Evolutionary conservation across 1,140 invertebrate species (phyloP).

Genomic region (Musca vetustissima): DNA sequence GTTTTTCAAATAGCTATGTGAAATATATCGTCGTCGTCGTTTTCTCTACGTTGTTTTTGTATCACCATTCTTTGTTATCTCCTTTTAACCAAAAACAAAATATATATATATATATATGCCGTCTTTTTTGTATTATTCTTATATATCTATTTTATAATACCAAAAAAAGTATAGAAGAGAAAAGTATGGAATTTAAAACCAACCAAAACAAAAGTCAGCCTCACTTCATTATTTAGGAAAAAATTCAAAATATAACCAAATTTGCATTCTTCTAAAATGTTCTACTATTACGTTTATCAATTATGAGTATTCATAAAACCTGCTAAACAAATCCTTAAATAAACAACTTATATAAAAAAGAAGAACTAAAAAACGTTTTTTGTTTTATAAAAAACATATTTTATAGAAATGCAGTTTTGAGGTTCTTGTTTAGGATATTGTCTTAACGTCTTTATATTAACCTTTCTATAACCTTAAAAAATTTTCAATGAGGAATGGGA

Average conservation of each 20-base stretch:
- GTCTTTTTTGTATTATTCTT: too few species aligned
- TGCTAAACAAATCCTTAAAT: conserved; percentile 18
- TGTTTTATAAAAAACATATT: conserved; percentile 1
- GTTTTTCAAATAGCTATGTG: too few species aligned
- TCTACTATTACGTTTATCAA: conserved; percentile 20
- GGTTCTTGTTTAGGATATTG: neutral
- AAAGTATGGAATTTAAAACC: neutral
- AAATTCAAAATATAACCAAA: too few species aligned
- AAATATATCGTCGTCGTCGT: too few species aligned
- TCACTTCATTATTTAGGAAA: conserved; percentile 3
- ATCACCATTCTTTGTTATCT: neutral
- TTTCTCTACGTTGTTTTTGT: too few species aligned
- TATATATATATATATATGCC: too few species aligned
- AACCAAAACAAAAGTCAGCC: neutral
- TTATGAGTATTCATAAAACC: conserved; percentile 22
- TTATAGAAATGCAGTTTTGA: conserved; percentile 3
- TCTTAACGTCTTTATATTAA: too few species aligned
- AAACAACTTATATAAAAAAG: conserved; percentile 14
- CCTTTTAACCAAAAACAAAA: too few species aligned
- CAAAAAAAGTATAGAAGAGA: neutral
- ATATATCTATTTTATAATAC: neutral
- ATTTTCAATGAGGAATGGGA: too few species aligned
- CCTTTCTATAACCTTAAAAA: too few species aligned
- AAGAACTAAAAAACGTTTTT: neutral
- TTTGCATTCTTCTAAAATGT: conserved; percentile 1